Evolutionary conservation across 2,113 vertebrate species (phyloP).

Genomic region (Paradoxurus hermaphroditus): DNA sequence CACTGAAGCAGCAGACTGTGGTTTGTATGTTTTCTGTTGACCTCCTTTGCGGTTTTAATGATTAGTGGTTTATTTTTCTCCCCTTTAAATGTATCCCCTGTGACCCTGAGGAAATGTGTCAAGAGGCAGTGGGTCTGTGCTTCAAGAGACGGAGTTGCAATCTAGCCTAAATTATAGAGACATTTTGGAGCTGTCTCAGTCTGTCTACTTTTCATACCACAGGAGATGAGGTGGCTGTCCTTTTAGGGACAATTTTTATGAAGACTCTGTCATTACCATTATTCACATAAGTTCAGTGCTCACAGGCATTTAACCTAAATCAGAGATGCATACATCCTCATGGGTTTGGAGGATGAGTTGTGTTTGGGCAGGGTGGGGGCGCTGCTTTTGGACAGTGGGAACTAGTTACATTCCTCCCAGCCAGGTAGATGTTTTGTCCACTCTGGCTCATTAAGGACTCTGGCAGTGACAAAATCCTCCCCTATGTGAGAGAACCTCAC

Average conservation of each 20-base stretch:
- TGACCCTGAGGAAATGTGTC: neutral
- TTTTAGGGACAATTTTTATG: neutral
- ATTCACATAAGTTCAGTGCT: neutral
- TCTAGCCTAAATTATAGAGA: neutral
- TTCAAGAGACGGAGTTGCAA: neutral
- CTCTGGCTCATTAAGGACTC: neutral
- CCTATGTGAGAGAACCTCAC: neutral
- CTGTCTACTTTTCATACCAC: neutral
- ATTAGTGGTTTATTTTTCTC: neutral
- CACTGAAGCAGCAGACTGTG: neutral
- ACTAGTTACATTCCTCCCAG: neutral
- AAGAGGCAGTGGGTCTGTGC: neutral
- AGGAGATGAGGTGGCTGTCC: neutral
- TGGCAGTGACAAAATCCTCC: neutral
- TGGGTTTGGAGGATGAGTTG: neutral
- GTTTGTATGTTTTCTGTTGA: neutral
- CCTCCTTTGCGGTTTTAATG: neutral
- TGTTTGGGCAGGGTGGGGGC: too few species aligned
- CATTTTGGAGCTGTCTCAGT: neutral
- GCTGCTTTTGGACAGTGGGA: neutral
- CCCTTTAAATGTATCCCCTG: neutral
- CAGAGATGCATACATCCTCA: neutral
- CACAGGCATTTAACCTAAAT: neutral
- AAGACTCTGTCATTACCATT: neutral
- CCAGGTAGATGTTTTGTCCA: neutral